These are phyloP conservation scores for Lydus trimaculatus DNA, from an alignment of 2,888 invertebrate species.

Conservation along the genomic window DNA sequence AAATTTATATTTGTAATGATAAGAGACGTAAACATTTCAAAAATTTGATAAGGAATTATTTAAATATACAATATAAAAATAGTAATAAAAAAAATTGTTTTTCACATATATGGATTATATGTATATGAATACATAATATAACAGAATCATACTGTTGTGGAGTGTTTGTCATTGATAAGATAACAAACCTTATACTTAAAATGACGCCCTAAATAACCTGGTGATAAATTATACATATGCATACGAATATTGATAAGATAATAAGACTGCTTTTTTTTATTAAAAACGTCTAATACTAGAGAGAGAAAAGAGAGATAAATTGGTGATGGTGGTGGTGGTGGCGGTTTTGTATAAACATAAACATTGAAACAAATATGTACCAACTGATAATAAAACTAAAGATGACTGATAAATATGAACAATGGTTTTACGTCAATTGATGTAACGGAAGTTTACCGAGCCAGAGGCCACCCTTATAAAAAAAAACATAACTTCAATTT, in stretches of 20 bases:
- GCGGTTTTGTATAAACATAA: constrained; percentile 19
- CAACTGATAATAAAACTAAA: constrained; percentile 23
- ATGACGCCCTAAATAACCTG: constrained; percentile 33
- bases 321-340: background rate
- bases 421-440: constrained; percentile 25
- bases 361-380: constrained; percentile 26
- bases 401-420: constrained; percentile 21
- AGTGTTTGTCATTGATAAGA: constrained; percentile 33
- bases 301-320: no score
- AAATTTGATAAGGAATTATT: constrained; percentile 20
- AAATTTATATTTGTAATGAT: constrained; percentile 19
- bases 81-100: constrained; percentile 32
- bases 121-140: background rate
- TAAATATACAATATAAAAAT: constrained; percentile 19
- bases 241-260: constrained; percentile 28
- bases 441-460: constrained; percentile 17
- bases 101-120: constrained; percentile 12
- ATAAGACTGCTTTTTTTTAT: constrained; percentile 23
- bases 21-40: constrained; percentile 27
- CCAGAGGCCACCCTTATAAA: background rate
- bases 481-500: no score
- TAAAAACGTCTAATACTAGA: constrained; percentile 25
- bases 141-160: constrained; percentile 27
- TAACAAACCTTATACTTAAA: constrained; percentile 28
- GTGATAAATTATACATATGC: constrained; percentile 30